phyloP scores from a whole-genome alignment of 2,888 invertebrate genomes.

The Morpho helenor region DNA sequence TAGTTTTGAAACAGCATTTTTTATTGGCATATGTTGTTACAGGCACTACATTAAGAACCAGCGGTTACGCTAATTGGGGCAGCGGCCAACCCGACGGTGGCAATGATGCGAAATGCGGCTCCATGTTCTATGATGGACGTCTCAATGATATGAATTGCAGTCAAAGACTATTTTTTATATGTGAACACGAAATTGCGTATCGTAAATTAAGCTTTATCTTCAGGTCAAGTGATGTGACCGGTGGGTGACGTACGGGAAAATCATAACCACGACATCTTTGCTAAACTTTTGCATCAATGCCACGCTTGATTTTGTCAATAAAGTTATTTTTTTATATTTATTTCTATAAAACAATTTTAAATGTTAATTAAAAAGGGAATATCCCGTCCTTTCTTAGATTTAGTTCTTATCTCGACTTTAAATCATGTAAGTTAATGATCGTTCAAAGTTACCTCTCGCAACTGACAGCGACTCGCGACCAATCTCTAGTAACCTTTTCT shows the following conservation, averaged over 20 bases:
- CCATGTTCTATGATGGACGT: slow-evolving; percentile 54
- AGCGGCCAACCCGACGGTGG: slow-evolving; percentile 51
- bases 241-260: neutral
- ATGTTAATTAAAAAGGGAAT: too few relatives aligned
- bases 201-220: slow-evolving; percentile 24
- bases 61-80: slow-evolving; percentile 51
- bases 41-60: slow-evolving; percentile 41
- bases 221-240: slow-evolving; percentile 27
- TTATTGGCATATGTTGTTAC: slow-evolving; percentile 18
- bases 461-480: too few relatives aligned
- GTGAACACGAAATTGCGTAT: slow-evolving; percentile 50
- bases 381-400: too few relatives aligned
- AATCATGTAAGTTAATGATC: too few relatives aligned
- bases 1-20: too few relatives aligned
- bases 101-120: slow-evolving; percentile 49
- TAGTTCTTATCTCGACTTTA: too few relatives aligned
- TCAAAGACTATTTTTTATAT: slow-evolving; percentile 50
- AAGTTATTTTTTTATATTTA: too few relatives aligned
- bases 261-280: slow-evolving; percentile 10
- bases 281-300: slow-evolving; percentile 4
- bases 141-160: slow-evolving; percentile 52
- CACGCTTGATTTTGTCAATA: too few relatives aligned
- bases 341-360: too few relatives aligned
- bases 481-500: too few relatives aligned
- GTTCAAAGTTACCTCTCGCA: too few relatives aligned